These are phyloP conservation scores for Lamproptera curius DNA, from an alignment of 2,888 invertebrate species.

Conservation along the genomic window DNA sequence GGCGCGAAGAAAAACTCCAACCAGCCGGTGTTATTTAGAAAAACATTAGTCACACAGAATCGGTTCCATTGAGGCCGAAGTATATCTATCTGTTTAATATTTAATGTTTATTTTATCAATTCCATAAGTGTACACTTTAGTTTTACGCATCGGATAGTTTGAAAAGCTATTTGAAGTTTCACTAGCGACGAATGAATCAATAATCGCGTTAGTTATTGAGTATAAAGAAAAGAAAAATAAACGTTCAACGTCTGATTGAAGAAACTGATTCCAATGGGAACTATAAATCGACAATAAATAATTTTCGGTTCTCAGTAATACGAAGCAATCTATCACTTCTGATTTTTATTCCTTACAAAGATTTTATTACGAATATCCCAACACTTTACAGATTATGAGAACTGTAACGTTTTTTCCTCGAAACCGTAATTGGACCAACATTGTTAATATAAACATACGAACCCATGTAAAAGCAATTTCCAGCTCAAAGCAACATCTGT, in stretches of 20 bases:
- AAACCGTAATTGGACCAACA: constrained; percentile 29
- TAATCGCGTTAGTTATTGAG: no score
- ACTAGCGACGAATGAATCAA: neutral
- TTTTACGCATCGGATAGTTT: constrained; percentile 6
- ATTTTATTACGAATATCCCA: no score
- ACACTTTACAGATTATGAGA: no score
- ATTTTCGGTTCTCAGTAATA: neutral
- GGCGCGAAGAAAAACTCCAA: constrained; percentile 15
- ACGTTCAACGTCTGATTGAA: neutral
- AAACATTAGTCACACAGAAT: constrained; percentile 19
- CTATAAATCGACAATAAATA: neutral
- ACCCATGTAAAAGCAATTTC: constrained; percentile 28
- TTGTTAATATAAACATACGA: constrained; percentile 29
- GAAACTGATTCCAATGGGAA: neutral
- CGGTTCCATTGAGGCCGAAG: constrained; percentile 1
- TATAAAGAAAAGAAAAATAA: no score
- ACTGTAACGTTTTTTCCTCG: constrained; percentile 29
- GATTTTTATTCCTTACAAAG: no score
- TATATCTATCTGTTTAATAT: constrained; percentile 9
- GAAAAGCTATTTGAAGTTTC: constrained; percentile 2
- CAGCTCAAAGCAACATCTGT: constrained; percentile 26
- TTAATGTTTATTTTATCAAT: constrained; percentile 15
- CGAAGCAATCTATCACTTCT: no score
- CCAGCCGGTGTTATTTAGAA: constrained; percentile 14
- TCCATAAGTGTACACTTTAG: constrained; percentile 6